A percentile compares a stretch with the other conserved stretches of the same genome.
phyloP scores from a whole-genome alignment of 1,140 invertebrate genomes.

The Elysia chlorotica region DNA sequence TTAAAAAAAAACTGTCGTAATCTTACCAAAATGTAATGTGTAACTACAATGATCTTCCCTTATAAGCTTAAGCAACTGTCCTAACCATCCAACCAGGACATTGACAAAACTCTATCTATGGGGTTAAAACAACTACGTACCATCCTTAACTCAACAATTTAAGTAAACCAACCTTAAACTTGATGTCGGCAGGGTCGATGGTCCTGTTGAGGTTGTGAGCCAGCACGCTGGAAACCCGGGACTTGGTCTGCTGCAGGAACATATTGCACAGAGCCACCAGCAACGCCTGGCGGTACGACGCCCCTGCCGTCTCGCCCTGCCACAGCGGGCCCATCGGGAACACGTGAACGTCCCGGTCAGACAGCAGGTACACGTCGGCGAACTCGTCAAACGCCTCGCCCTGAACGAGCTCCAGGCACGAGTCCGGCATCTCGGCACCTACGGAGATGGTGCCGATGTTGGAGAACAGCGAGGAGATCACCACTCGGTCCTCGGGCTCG shows the following conservation, averaged over 20 bases:
- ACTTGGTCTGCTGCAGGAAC: slow-evolving; percentile 5
- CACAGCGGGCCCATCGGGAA: neutral
- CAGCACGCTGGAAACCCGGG: neutral
- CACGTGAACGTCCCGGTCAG: slow-evolving; percentile 9
- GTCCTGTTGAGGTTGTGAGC: neutral
- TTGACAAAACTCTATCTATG: no score
- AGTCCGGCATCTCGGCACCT: neutral
- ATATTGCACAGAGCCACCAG: neutral
- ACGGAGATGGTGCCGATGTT: no score
- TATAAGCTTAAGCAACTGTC: no score
- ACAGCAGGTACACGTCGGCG: slow-evolving; percentile 4
- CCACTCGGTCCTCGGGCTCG: no score
- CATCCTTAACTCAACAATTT: no score
- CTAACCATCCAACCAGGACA: no score
- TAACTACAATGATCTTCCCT: no score
- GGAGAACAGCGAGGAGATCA: no score
- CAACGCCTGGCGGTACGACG: neutral
- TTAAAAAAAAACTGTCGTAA: no score
- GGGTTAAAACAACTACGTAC: no score
- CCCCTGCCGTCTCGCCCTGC: neutral
- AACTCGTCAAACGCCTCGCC: neutral
- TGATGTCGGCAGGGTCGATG: neutral
- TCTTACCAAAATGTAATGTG: no score
- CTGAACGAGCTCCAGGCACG: neutral
- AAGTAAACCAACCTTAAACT: neutral